Percentiles rank a stretch among this genome's conserved stretches.
These are phyloP conservation scores for Melanargia galathea DNA, from an alignment of 2,888 invertebrate species.

Conservation along the genomic window DNA sequence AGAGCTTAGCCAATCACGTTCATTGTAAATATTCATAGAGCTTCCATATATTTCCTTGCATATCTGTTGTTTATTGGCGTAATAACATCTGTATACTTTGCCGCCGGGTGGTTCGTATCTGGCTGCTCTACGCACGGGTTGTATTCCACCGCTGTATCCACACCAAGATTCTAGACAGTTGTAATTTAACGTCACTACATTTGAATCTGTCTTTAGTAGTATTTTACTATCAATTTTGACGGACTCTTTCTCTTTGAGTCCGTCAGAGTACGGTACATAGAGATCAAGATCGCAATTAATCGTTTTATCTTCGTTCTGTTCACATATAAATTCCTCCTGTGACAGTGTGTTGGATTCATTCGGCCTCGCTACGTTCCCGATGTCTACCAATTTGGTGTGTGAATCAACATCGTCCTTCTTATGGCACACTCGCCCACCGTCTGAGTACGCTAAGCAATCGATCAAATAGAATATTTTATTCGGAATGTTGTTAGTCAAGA, in stretches of 20 bases:
- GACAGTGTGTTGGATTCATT: conserved; percentile 60
- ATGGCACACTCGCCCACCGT: conserved; percentile 66
- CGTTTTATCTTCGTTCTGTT: conserved; percentile 52
- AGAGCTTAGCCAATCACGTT: conserved; percentile 47
- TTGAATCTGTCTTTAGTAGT: conserved; percentile 57
- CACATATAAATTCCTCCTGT: conserved; percentile 71
- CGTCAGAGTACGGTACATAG: conserved; percentile 56
- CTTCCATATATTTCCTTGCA: conserved; percentile 56
- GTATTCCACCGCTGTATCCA: conserved; percentile 57
- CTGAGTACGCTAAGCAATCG: conserved; percentile 68
- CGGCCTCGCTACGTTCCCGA: conserved; percentile 61
- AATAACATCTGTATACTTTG: conserved; percentile 64
- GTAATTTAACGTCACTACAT: conserved; percentile 53
- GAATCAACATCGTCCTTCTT: conserved; percentile 55
- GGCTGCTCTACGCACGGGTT: conserved; percentile 46
- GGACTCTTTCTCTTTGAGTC: conserved; percentile 54
- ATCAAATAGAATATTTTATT: conserved; percentile 63
- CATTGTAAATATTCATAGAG: conserved; percentile 46
- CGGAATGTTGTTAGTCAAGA: conserved; percentile 57
- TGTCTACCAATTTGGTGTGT: conserved; percentile 60
- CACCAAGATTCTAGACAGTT: conserved; percentile 62
- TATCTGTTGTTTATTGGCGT: conserved; percentile 67
- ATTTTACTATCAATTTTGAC: conserved; percentile 52
- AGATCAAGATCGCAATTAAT: conserved; percentile 64
- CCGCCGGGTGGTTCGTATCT: conserved; percentile 61